These are phyloP conservation scores for Diarsia rubi DNA, from an alignment of 2,888 invertebrate species.

Conservation along the genomic window DNA sequence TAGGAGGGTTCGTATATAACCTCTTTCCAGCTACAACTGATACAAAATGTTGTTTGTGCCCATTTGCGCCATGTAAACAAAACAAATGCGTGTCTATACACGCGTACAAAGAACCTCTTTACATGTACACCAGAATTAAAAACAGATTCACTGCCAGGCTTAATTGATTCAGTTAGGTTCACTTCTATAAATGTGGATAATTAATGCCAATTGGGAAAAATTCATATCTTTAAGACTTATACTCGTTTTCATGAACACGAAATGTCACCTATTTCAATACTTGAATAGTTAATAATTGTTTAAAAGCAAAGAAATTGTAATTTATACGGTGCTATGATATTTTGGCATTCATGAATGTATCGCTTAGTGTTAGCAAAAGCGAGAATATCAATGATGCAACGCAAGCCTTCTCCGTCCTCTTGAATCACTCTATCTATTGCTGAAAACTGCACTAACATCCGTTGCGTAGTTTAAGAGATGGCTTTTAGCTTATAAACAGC, in stretches of 20 bases:
- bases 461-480: too few species aligned
- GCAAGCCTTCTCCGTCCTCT: too few species aligned
- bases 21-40: constrained; percentile 6
- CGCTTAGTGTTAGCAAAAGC: too few species aligned
- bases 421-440: too few species aligned
- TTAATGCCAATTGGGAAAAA: too few species aligned
- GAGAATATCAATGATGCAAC: too few species aligned
- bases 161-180: neutral
- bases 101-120: neutral
- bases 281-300: neutral
- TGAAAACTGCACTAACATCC: too few species aligned
- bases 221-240: neutral
- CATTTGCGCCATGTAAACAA: neutral
- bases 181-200: neutral
- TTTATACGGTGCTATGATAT: too few species aligned
- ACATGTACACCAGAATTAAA: neutral
- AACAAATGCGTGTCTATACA: neutral
- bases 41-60: constrained; percentile 1
- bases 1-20: constrained; percentile 6
- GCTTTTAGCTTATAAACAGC: too few species aligned
- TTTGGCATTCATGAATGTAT: too few species aligned
- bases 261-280: neutral
- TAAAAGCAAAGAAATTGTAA: neutral
- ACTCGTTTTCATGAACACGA: neutral
- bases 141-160: neutral